Percentiles rank a stretch among this genome's conserved stretches.
These are phyloP conservation scores for Sebastes vulpes DNA, from an alignment of 2,797 vertebrate species.

Conservation along the genomic window DNA sequence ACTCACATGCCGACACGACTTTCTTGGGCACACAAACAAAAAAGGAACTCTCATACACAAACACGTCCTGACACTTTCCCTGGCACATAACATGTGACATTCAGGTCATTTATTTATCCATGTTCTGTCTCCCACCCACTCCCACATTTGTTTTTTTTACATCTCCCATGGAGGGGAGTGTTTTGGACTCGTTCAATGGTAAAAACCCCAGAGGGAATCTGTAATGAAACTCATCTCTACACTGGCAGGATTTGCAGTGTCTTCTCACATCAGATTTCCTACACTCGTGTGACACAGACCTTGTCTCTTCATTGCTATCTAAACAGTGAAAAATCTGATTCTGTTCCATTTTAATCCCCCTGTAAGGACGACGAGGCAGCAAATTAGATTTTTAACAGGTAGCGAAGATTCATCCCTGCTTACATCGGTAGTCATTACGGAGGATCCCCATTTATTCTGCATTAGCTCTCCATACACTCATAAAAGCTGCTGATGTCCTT, in stretches of 20 bases:
- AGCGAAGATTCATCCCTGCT: slow-evolving; percentile 10
- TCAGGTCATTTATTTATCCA: not conserved
- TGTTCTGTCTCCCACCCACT: not conserved
- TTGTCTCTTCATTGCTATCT: slow-evolving; percentile 25
- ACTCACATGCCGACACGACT: not conserved
- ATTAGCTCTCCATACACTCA: slow-evolving; percentile 9
- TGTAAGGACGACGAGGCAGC: slow-evolving; percentile 11
- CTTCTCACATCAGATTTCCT: slow-evolving; percentile 39
- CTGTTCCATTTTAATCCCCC: slow-evolving; percentile 25
- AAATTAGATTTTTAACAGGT: slow-evolving; percentile 49
- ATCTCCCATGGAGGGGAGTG: not conserved
- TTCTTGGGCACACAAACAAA: not conserved
- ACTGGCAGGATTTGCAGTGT: slow-evolving; percentile 32
- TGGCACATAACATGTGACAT: not conserved
- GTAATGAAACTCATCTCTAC: slow-evolving; percentile 41
- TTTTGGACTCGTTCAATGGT: not conserved
- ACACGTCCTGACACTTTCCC: not conserved
- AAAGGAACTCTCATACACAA: not conserved
- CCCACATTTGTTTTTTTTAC: not conserved
- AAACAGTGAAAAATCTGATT: slow-evolving; percentile 33
- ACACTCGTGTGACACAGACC: slow-evolving; percentile 31
- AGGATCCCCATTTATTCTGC: slow-evolving; percentile 15
- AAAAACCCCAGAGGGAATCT: slow-evolving; percentile 27
- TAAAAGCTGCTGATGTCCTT: slow-evolving; percentile 13
- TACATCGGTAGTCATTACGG: slow-evolving; percentile 17